Conservation (phyloP, 2,113 vertebrate species). For the Okapia johnstoni region DNA sequence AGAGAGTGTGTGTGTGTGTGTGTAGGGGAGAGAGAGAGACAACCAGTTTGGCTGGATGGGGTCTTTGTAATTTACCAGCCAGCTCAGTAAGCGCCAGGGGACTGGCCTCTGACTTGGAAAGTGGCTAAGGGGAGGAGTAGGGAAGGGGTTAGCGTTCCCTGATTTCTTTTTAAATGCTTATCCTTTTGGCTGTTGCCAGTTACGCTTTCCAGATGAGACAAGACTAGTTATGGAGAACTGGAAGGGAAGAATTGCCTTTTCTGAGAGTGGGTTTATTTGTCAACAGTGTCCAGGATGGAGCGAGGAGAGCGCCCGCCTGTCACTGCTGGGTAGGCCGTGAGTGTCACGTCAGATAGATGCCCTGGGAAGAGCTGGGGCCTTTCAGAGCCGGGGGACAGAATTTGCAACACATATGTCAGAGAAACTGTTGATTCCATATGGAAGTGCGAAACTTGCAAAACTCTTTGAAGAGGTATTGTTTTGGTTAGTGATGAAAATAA, state of each 20-base stretch:
- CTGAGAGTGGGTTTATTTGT: constrained; percentile 40
- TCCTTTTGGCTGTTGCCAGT: constrained; percentile 43
- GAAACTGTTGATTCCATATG: not conserved
- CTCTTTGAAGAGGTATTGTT: not conserved
- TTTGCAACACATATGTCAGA: not conserved
- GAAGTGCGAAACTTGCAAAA: not conserved
- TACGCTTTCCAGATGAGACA: constrained; percentile 41
- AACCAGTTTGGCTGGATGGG: not conserved
- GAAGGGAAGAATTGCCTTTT: constrained; percentile 18
- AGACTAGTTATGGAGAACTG: not conserved
- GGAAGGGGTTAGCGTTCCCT: constrained; percentile 30
- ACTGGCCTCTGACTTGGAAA: constrained; percentile 31
- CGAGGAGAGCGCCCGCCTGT: constrained; percentile 3
- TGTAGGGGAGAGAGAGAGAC: not conserved
- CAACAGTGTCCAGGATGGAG: not conserved
- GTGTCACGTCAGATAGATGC: constrained; percentile 37
- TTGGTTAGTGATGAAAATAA: not conserved
- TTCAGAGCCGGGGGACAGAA: not conserved
- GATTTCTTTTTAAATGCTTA: constrained; percentile 71
- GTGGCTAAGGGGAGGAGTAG: constrained; percentile 28
- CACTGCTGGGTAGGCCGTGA: not conserved
- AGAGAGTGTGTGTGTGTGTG: not conserved
- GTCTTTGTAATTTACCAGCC: constrained; percentile 36
- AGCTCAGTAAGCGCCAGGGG: not conserved
- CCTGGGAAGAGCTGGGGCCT: not conserved